Evolutionary conservation across 2,888 invertebrate species (phyloP), one percentile per base, ranked within the genome.

Genomic region (Cryptocheilus praepositus): DNA sequence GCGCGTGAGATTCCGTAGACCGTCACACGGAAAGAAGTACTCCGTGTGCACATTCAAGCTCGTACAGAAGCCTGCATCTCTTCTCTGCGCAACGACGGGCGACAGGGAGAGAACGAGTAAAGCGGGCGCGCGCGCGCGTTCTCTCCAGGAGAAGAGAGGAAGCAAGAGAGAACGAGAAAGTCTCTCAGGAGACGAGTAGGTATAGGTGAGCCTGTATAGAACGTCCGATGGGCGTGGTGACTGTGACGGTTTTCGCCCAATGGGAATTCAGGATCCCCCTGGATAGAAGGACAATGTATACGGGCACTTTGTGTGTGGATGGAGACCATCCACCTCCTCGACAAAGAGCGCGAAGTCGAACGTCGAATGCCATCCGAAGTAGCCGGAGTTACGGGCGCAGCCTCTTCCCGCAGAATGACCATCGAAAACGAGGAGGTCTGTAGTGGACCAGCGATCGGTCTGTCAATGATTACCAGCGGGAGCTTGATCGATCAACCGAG

Each of bases 201-300:
- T 80, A 74, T 79, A 74, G 81, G 82, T 79, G 80, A 78, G 63
- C 57, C 66, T 57, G 73, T 81, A 74, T 79, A 78, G 83, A 80
- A 75, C 76, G 78, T 77, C 72, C 76, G 77, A 83, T 85, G 81
- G 85, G 84, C 84, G 85, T 85, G 85, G 84, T 83, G 80, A 81
- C 83, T 79, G 83, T 81, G 83, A 81, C 81, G 77, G 86, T 82
- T 86, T 84, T 82, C 85, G 82, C 76, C 88, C 88, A 89, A 89
- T 88, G 78, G 83, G 83, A 81, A 83, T 83, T 77, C 80, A 81
- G 83, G 79, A 83, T 84, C 83, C 83, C 82, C 79, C 81, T 79
- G 81, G 83, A 81, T 82, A 81, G 85, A 86, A 87, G 87, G 86
- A 86, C 86, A 86, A 87, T 87, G 80, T 83, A 75, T 77, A 80